Conservation (phyloP, 2,888 invertebrate genomes). For the Diogma glabrata region DNA sequence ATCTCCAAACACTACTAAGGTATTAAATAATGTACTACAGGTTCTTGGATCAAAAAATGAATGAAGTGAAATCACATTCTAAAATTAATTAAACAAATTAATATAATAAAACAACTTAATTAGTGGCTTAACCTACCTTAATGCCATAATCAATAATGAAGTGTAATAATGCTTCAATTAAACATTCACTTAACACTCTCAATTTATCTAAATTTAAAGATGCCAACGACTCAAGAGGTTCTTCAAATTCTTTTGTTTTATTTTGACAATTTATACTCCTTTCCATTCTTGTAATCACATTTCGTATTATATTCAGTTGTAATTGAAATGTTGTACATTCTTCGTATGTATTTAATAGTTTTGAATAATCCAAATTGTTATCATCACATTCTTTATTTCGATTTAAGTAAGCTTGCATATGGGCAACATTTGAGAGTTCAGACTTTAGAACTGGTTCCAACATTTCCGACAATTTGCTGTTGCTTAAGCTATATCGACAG, state of each 20-base stretch:
- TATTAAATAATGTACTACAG: slow-evolving; percentile 56
- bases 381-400: slow-evolving; percentile 49
- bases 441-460: slow-evolving; percentile 64
- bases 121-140: slow-evolving; percentile 22
- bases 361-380: slow-evolving; percentile 36
- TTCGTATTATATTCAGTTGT: slow-evolving; percentile 73
- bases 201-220: slow-evolving; percentile 73
- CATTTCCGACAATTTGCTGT: slow-evolving; percentile 69
- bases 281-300: slow-evolving; percentile 63
- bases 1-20: slow-evolving; percentile 64
- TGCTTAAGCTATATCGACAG: slow-evolving; percentile 70
- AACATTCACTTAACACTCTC: slow-evolving; percentile 65
- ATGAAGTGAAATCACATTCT: slow-evolving; percentile 33
- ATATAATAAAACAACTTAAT: slow-evolving; percentile 1
- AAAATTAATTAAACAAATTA: slow-evolving; percentile 12
- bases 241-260: slow-evolving; percentile 18
- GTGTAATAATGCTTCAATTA: slow-evolving; percentile 69
- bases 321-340: slow-evolving; percentile 83
- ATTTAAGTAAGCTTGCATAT: slow-evolving; percentile 72
- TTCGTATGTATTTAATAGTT: slow-evolving; percentile 43
- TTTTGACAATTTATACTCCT: slow-evolving; percentile 30
- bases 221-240: slow-evolving; percentile 38
- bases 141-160: slow-evolving; percentile 50
- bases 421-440: slow-evolving; percentile 71
- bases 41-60: slow-evolving; percentile 35